Evolutionary conservation across 2,113 vertebrate genomes (phyloP), one percentile per base, ranked within the genome.

Genomic region (Tautogolabrus adspersus): DNA sequence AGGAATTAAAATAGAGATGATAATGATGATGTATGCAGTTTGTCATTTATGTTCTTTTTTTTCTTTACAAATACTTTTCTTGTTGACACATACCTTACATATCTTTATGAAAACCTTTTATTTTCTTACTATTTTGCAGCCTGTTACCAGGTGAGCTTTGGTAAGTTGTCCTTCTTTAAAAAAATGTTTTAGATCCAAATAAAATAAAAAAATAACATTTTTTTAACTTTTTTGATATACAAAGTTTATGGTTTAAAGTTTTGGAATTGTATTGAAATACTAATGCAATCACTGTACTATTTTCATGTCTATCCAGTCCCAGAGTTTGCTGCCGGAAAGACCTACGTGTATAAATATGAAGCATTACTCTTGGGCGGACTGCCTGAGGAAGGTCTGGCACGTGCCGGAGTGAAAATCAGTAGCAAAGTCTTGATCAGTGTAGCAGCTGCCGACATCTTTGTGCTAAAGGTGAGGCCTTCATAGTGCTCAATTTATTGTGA

Each of bases 301-400:
- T 64, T 65, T n/a, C 3, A n/a, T 54, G 8, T 72, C 10, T 62
- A 7, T 46, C 22, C 76, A 97, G 96, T 86, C 18, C 94, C 95
- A 40, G 84, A 88, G 2, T 97, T 96, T 86, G 54, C 72, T 0
- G 19, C 55, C 19, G 91, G 81, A 51, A 95, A 91, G 72, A 94
- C 84, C 70, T 85, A 94, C 54, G 6, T 85, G 19, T 96, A 96
- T 87, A 87, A 89, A 30, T 97, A 97, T 93, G 95, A 96, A 65
- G 94, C 88, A 19, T 1, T 64, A 22, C 66, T 96, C 7, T 54
- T 95, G 91, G 95, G 82, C 0, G 96, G 96, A 49, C 92, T 97
- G 52, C 95, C 94, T 63, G 95, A 96, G 38, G 87, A 91, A 21
- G 87, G 86, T 62, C 87, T 96, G 65, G 95, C 91, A 56, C 92